Conservation (phyloP, 2,113 vertebrate genomes). For the Apeltes quadracus region DNA sequence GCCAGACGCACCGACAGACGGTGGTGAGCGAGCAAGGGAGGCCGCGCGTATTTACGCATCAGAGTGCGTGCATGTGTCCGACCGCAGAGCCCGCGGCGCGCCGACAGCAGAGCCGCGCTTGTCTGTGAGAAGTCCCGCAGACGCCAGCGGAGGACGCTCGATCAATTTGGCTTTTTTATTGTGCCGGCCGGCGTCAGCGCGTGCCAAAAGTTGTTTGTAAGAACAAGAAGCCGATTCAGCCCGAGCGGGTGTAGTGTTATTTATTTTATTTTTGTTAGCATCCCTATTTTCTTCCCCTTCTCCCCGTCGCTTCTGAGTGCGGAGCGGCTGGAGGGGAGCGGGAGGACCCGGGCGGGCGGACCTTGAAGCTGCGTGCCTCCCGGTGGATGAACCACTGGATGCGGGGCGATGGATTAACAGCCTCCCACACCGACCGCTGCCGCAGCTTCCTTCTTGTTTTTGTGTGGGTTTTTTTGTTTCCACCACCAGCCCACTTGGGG, state of each 20-base stretch:
- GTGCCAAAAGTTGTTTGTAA: slow-evolving; percentile 25
- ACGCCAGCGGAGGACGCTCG: slow-evolving; percentile 6
- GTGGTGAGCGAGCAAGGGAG: slow-evolving; percentile 29
- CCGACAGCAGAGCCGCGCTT: slow-evolving; percentile 27
- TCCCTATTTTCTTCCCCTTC: slow-evolving; percentile 18
- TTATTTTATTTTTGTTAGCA: slow-evolving; percentile 36
- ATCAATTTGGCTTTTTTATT: neutral
- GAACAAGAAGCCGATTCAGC: slow-evolving; percentile 42
- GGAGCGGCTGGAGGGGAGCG: slow-evolving; percentile 51
- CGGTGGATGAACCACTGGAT: slow-evolving; percentile 66
- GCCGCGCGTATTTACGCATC: slow-evolving; percentile 50
- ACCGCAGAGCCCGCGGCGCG: neutral
- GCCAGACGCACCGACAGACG: slow-evolving; percentile 61
- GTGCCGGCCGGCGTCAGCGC: slow-evolving; percentile 29
- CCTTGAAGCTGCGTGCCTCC: slow-evolving; percentile 53
- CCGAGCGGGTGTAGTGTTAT: slow-evolving; percentile 24
- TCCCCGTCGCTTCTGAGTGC: slow-evolving; percentile 37
- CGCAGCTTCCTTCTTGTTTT: neutral
- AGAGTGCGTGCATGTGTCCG: slow-evolving; percentile 17
- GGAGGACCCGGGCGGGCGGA: slow-evolving; percentile 51
- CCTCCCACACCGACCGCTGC: slow-evolving; percentile 11
- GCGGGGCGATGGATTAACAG: slow-evolving; percentile 80
- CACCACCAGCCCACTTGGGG: slow-evolving; percentile 39
- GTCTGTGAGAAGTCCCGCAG: neutral
- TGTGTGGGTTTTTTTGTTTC: neutral